A percentile compares a stretch with the other conserved stretches of the same genome.
Evolutionary conservation across 2,888 invertebrate species (phyloP).

Genomic region (Spialia ferax): DNA sequence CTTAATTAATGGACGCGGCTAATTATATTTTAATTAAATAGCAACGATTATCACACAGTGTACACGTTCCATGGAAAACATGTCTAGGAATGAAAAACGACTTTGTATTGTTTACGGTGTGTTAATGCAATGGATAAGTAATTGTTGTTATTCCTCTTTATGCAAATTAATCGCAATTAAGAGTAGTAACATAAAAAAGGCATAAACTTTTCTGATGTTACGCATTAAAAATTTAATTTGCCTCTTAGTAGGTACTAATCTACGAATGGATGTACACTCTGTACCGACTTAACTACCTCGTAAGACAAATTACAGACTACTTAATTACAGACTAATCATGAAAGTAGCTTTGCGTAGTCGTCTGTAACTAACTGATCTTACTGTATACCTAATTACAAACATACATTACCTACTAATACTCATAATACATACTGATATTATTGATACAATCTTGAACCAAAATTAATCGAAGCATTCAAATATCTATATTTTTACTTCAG

Average conservation of each 20-base stretch:
- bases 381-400: no score
- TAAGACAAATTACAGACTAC: no score
- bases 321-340: background rate
- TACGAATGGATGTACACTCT: no score
- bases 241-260: no score
- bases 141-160: background rate
- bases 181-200: background rate
- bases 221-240: no score
- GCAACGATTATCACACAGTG: constrained; percentile 2
- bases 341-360: background rate
- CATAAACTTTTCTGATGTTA: no score
- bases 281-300: no score
- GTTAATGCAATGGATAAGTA: background rate
- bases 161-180: background rate
- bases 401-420: no score
- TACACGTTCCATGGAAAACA: constrained; percentile 4
- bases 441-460: no score
- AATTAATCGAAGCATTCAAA: no score
- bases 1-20: constrained; percentile 50
- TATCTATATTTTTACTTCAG: no score
- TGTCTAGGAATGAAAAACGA: constrained; percentile 41
- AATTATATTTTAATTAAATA: constrained; percentile 49
- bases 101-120: constrained; percentile 1
- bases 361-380: background rate
- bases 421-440: no score